phyloP scores from a whole-genome alignment of 2,113 vertebrate species.

The Polyodon spathula region DNA sequence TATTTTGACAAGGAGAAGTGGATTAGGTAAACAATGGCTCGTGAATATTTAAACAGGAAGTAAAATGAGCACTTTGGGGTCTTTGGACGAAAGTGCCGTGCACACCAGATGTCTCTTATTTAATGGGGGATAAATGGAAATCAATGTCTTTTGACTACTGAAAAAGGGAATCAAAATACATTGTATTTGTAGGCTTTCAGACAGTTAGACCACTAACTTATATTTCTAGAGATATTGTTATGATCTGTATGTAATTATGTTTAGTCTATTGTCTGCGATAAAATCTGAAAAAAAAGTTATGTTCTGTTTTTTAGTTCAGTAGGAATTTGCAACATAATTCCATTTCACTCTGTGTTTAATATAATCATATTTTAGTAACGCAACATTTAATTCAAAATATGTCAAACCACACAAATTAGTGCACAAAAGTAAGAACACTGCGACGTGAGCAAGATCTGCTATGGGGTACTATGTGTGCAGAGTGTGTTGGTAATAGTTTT shows the following conservation, averaged over 20 bases:
- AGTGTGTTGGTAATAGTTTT: too few species aligned
- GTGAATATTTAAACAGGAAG: slow-evolving; percentile 70
- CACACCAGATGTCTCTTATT: slow-evolving; percentile 65
- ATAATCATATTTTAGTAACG: too few species aligned
- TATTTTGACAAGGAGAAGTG: slow-evolving; percentile 60
- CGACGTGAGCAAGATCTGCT: too few species aligned
- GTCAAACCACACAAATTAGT: too few species aligned
- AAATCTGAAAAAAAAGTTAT: background rate
- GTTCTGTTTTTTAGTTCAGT: background rate
- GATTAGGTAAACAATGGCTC: slow-evolving; percentile 52
- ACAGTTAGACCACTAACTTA: slow-evolving; percentile 3
- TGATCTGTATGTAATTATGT: background rate
- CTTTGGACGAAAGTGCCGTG: slow-evolving; percentile 41
- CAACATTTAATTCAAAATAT: too few species aligned
- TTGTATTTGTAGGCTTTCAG: slow-evolving; percentile 47
- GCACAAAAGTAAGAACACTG: too few species aligned
- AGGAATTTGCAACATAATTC: too few species aligned
- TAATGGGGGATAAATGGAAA: slow-evolving; percentile 59
- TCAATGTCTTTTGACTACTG: slow-evolving; percentile 55
- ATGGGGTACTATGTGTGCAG: too few species aligned
- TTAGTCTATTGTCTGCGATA: background rate
- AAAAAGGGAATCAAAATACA: slow-evolving; percentile 64
- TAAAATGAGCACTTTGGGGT: slow-evolving; percentile 38
- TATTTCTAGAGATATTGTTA: background rate
- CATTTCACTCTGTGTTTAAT: too few species aligned